Conservation (phyloP, 1,140 invertebrate species). For the Metaphire vulgaris region DNA sequence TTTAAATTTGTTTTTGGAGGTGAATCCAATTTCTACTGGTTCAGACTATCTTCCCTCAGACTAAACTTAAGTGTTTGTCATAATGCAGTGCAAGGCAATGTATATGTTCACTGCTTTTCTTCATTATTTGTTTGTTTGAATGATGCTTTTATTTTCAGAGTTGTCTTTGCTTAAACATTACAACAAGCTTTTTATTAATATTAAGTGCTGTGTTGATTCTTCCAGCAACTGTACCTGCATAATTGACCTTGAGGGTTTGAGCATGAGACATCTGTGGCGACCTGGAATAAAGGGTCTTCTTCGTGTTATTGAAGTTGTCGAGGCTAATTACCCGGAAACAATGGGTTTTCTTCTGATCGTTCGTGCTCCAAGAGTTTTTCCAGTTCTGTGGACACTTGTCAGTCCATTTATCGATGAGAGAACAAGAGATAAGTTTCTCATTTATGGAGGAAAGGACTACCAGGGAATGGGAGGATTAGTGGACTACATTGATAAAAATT, state of each 20-base stretch:
- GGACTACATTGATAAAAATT: constrained; percentile 78
- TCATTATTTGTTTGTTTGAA: no score
- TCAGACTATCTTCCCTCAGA: no score
- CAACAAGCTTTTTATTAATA: no score
- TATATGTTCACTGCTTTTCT: no score
- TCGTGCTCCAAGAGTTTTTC: constrained; percentile 82
- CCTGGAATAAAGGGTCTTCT: constrained; percentile 82
- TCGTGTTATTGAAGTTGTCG: constrained; percentile 89
- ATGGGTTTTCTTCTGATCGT: constrained; percentile 80
- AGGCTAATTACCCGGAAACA: constrained; percentile 92
- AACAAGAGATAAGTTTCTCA: constrained; percentile 86
- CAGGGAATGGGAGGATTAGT: constrained; percentile 67
- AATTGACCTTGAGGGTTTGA: constrained; percentile 85
- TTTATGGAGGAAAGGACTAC: constrained; percentile 83
- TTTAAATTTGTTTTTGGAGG: no score
- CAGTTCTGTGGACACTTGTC: constrained; percentile 92
- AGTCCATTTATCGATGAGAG: constrained; percentile 96
- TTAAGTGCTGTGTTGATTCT: no score
- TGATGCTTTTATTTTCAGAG: no score
- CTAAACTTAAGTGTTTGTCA: no score
- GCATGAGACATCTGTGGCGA: constrained; percentile 91
- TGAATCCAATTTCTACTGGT: no score
- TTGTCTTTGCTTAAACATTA: no score
- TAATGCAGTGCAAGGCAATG: no score
- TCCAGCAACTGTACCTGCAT: constrained; percentile 77